Base-by-base conservation (phyloP, 2,888 invertebrate genomes). In the Calliphora vomitoria region DNA sequence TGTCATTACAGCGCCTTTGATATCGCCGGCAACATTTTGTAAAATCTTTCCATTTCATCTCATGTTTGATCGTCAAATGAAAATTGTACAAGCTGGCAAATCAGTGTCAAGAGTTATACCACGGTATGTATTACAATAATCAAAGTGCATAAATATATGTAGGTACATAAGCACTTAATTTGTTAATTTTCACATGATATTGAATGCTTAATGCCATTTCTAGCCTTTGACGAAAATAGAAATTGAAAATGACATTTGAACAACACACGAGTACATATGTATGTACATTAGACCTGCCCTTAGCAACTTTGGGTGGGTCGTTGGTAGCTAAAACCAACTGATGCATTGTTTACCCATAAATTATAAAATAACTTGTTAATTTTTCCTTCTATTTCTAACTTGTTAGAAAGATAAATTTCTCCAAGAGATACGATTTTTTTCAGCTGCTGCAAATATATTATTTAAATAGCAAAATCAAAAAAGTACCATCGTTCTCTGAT, bases 11-110 rank as follows among this genome's bases (percentile, higher is more conserved):
- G 98, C 97, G 90, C 97, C 98, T 13, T 97, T 97, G 95, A 97
- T 98, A 82, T 97, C 97, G 90, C 97, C 98, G 25, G 96, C 97
- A 20, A 98, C 99, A 5, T 99, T 99, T 94, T 98, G 98, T 94
- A 96, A 96, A 87, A 97, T 98, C 20, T 99, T 99, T 93, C 99
- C 99, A 0, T 99, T 99, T 94, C 99, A 99, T 93, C 94, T 99
- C 90, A 97, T 99, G 96, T 99, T 99, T 92, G 97, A 99, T 93
- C 96, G 97, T 25, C 95, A 98, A 90, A 95, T 99, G 94, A 95
- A 95, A 92, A 97, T 99, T 90, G 96, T 98, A 25, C 98, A 98
- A 94, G 97, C 98, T 5, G 99, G 99, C 68, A 96, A 97, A 79
- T 97, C 98, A 1, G 96, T 98, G 68, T 96, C 97, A 15, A 96